phyloP scores from a whole-genome alignment of 1,140 invertebrate genomes.

The Hyphantria cunea region DNA sequence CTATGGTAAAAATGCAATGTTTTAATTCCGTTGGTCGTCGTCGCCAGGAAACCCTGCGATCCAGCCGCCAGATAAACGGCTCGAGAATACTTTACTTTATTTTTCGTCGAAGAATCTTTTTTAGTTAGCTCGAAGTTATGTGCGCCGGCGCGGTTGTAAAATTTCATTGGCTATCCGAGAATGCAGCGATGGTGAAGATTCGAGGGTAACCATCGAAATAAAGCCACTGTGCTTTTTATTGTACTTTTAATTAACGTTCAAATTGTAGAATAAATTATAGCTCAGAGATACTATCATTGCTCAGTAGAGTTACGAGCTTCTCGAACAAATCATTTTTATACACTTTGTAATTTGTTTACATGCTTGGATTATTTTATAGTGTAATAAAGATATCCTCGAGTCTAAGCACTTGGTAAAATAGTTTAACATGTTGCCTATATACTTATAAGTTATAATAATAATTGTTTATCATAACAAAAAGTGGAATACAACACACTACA shows the following conservation, averaged over 20 bases:
- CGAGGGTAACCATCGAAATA: slow-evolving; percentile 38
- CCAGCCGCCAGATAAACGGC: slow-evolving; percentile 43
- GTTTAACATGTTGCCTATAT: no score
- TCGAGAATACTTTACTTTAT: slow-evolving; percentile 31
- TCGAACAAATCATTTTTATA: no score
- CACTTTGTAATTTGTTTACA: no score
- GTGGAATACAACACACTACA: no score
- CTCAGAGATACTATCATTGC: no score
- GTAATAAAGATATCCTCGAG: no score
- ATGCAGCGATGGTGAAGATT: slow-evolving; percentile 45
- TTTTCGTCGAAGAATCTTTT: slow-evolving; percentile 37
- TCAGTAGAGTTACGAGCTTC: no score
- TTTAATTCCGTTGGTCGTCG: slow-evolving; percentile 54
- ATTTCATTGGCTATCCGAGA: slow-evolving; percentile 49
- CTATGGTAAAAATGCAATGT: slow-evolving; percentile 63
- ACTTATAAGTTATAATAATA: no score
- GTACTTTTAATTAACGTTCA: slow-evolving; percentile 15
- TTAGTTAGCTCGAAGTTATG: slow-evolving; percentile 43
- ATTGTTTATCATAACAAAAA: no score
- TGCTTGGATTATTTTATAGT: no score
- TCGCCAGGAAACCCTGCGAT: slow-evolving; percentile 44
- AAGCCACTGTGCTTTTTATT: slow-evolving; percentile 38
- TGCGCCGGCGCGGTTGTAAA: slow-evolving; percentile 42
- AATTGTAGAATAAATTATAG: slow-evolving; percentile 16
- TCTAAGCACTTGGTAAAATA: no score